Base-by-base conservation (phyloP, 1,140 invertebrate genomes). In the Drosophila pectinifera region DNA sequence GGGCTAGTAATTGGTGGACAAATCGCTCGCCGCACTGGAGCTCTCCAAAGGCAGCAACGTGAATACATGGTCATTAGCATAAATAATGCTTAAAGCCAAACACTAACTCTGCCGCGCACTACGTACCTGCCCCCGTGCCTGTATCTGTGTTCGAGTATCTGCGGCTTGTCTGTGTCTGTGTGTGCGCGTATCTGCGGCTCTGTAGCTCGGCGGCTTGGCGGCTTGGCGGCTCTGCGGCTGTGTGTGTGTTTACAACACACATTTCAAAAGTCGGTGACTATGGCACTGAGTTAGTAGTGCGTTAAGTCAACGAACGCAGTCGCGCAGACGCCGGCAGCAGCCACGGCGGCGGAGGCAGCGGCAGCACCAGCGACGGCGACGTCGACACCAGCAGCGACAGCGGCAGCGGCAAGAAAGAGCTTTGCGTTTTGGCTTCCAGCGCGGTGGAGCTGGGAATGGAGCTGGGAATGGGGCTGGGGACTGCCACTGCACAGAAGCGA, bases 211-310 rank as follows among this genome's bases (percentile, higher is more conserved):
- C 28, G 28, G 36, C 36, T 14, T 38, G 36, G 39, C 41, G 42
- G 11, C 48, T 55, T 14, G 61, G 54, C 5, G 41, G 24, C 54
- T 67, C 34, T 10, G 36, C 58, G 54, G 26, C 24, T 49, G 42
- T 58, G 61, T 67, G 72, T 73, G 59, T 77, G 74, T 77, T 77
- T 85, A 85, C 82, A 86, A 85, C 74, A 85, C 82, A 88, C 84
- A 88, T 86, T 88, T 86, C 85, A 89, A 91, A 89, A 90, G 85
- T 91, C 90, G 90, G 90, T 91, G 82, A 86, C 82, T 86, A 78
- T 86, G 82, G 82, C 82, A 86, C 77, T 85, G 78, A 85, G 82
- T 85, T 85, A 85, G 82, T 86, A 86, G 90, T 91, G 85, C 90
- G 84, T 90, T 85, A 89, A 91, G 89, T 91, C 89, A 91, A 91